Evolutionary conservation across 2,888 invertebrate species (phyloP).

Genomic region (Caenorhabditis zanzibari): DNA sequence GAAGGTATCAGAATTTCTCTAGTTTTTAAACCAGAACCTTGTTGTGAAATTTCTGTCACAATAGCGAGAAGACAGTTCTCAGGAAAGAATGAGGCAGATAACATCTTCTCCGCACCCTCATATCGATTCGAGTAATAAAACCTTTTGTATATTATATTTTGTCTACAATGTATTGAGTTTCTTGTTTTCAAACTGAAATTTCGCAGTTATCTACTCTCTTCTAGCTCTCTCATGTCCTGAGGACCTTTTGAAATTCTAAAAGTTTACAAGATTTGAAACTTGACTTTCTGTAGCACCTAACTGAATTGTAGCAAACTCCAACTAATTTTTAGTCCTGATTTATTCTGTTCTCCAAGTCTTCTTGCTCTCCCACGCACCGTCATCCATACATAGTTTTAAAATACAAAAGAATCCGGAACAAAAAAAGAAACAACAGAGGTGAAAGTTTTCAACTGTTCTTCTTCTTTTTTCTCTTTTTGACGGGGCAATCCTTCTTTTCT

Average conservation of each 20-base stretch:
- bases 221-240: too few relatives aligned
- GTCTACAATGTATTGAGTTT: background rate
- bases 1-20: background rate
- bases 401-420: slow-evolving; percentile 21
- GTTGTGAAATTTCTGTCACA: background rate
- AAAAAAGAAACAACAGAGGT: slow-evolving; percentile 34
- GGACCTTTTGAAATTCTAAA: too few relatives aligned
- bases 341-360: background rate
- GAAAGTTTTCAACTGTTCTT: slow-evolving; percentile 38
- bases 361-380: slow-evolving; percentile 18
- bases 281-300: too few relatives aligned
- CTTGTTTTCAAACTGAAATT: background rate
- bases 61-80: background rate
- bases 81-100: slow-evolving; percentile 6
- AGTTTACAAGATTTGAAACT: too few relatives aligned
- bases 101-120: background rate
- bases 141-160: slow-evolving; percentile 12
- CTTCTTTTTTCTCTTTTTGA: slow-evolving; percentile 10
- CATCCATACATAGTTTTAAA: background rate
- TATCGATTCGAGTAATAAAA: slow-evolving; percentile 5
- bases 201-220: too few relatives aligned
- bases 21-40: background rate
- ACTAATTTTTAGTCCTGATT: too few relatives aligned
- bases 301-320: too few relatives aligned
- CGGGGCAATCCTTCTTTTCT: slow-evolving; percentile 11